Evolutionary conservation across 2,888 invertebrate species (phyloP).

Genomic region (Andrena minutula): DNA sequence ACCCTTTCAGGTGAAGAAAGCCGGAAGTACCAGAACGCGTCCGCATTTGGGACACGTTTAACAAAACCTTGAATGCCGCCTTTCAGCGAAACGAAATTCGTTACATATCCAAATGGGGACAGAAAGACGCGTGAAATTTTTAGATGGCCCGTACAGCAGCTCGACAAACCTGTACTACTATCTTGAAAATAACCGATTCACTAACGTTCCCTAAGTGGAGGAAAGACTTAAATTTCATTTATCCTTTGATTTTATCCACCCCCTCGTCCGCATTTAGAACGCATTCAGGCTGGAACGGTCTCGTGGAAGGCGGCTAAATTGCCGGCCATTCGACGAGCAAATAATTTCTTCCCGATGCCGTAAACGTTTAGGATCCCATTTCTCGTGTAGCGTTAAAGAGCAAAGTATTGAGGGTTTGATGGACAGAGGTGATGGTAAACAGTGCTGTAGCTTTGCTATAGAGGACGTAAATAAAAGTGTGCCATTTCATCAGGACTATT

Average conservation of each 20-base stretch:
- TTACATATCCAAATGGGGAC: not conserved
- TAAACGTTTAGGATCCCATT: constrained; percentile 28
- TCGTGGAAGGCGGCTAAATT: constrained; percentile 13
- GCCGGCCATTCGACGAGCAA: constrained; percentile 11
- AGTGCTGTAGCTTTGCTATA: constrained; percentile 32
- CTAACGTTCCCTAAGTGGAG: not conserved
- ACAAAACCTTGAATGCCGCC: constrained; percentile 35
- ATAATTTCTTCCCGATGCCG: constrained; percentile 24
- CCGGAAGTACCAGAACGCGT: constrained; percentile 44
- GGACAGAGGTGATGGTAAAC: constrained; percentile 16
- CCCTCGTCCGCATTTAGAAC: not conserved
- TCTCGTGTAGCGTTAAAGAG: constrained; percentile 7
- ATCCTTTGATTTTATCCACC: not conserved
- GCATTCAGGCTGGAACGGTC: not conserved
- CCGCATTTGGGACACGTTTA: constrained; percentile 49
- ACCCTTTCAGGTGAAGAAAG: constrained; percentile 36
- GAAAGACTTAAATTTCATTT: constrained; percentile 1
- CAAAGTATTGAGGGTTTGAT: constrained; percentile 12
- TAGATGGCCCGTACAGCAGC: not conserved
- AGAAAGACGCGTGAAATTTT: not conserved
- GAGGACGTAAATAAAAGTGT: too few species aligned
- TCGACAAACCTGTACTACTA: too few species aligned
- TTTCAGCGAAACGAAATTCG: constrained; percentile 28
- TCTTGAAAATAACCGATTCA: not conserved
- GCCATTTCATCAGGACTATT: too few species aligned